These are phyloP conservation scores for Drosophila pseudoananassae DNA, from an alignment of 1,140 invertebrate genomes.

Conservation along the genomic window DNA sequence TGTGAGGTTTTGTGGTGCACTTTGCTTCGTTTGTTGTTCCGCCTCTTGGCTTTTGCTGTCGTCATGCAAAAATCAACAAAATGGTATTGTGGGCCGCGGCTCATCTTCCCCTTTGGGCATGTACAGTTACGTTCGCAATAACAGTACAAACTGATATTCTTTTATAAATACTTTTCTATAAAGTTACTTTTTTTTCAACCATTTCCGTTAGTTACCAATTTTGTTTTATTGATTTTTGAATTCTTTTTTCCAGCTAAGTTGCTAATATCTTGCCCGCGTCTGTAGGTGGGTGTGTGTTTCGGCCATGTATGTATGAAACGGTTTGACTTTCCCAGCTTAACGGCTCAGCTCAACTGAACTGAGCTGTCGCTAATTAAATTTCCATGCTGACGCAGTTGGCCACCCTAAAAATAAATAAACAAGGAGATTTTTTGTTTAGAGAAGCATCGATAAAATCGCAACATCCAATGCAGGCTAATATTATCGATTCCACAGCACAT, in stretches of 20 bases:
- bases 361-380: conserved; percentile 77
- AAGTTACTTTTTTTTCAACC: neutral
- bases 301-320: neutral
- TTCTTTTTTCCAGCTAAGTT: neutral
- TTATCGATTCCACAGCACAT: conserved; percentile 29
- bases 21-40: conserved; percentile 48
- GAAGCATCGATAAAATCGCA: conserved; percentile 23
- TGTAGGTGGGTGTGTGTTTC: conserved; percentile 24
- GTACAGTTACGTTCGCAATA: conserved; percentile 8
- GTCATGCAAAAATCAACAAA: conserved; percentile 67
- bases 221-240: neutral
- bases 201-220: neutral
- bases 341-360: conserved; percentile 49
- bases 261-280: neutral
- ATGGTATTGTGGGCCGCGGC: conserved; percentile 22
- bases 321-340: neutral
- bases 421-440: conserved; percentile 53
- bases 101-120: neutral
- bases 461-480: conserved; percentile 21
- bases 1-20: conserved; percentile 11
- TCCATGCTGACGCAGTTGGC: conserved; percentile 69
- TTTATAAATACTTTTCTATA: too few species aligned
- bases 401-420: conserved; percentile 76
- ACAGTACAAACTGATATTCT: neutral
- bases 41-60: conserved; percentile 62